These are phyloP conservation scores for Chamaetylas fuelleborni DNA, from an alignment of 2,113 vertebrate genomes.

Conservation along the genomic window DNA sequence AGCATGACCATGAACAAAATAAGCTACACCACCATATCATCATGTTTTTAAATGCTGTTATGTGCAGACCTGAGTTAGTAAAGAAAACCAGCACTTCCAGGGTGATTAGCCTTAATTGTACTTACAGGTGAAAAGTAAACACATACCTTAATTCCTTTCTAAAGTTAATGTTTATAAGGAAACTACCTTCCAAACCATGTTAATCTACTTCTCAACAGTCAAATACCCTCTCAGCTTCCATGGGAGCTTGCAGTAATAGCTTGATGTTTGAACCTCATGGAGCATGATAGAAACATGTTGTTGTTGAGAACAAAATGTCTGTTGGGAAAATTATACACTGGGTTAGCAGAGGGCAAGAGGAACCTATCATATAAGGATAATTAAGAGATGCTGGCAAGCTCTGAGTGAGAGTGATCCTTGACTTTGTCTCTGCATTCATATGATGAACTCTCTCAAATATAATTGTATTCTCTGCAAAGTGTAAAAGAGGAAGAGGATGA, in stretches of 20 bases:
- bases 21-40: not conserved
- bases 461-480: not conserved
- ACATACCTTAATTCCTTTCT: not conserved
- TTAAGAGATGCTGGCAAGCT: not conserved
- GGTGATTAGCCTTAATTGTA: not conserved
- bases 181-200: not conserved
- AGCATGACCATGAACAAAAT: not conserved
- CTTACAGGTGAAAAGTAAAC: not conserved
- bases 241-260: not conserved
- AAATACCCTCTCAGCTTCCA: not conserved
- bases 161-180: not conserved
- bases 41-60: not conserved
- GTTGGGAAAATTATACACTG: not conserved
- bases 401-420: not conserved
- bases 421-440: not conserved
- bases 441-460: not conserved
- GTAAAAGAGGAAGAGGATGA: not conserved
- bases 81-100: not conserved
- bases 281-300: not conserved
- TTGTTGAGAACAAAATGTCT: not conserved
- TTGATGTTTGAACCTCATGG: not conserved
- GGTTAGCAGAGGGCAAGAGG: not conserved
- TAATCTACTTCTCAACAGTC: not conserved
- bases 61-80: not conserved
- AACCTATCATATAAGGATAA: not conserved